Base-by-base conservation (phyloP, 2,888 invertebrate genomes). In the Archaeoteleia sp. region DNA sequence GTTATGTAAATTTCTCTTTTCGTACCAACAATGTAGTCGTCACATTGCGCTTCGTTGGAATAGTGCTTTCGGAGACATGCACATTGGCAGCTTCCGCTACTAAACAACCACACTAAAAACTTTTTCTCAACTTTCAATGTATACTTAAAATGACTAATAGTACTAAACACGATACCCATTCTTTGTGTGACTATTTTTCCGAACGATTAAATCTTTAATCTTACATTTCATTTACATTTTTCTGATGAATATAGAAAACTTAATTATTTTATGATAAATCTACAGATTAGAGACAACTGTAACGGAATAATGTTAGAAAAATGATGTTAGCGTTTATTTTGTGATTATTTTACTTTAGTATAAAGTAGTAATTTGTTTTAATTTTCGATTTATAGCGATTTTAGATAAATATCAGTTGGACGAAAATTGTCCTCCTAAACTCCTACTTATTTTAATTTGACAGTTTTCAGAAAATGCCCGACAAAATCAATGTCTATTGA, bases 61-160 rank as follows among this genome's bases (percentile, higher is more conserved):
- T 62, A 48, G 46, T 20, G 49, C 62, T 54, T 62, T 58, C 49
- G 66, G 62, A 49, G 70, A 70, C 66, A 43, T 54, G 66, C 62
- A 61, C 58, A 66, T 70, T 62, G 66, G 51, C 66, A 62, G 70
- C 66, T 66, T 70, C 70, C 70, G 70, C 66, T 67, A 62, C 70
- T 70, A 70, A 70, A 70, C 70, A 70, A 70, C 70, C 45, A 62
- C 58, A 70, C 62, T 70, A 67, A 70, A 70, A 70, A 70, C 66
- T 70, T 70, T 70, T 70, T 66, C 66, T 66, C 55, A 66, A 51
- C 62, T 49, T 54, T 63, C 62, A 62, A 65, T 62, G 62, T 61
- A 62, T 58, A 70, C 66, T 70, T 70, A 66, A 70, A 66, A 66
- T 70, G 66, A 70, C 48, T 61, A 65, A 70, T 68, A 63, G 60